Evolutionary conservation across 2,113 vertebrate species (phyloP).

Genomic region (Pterocles burchelli): DNA sequence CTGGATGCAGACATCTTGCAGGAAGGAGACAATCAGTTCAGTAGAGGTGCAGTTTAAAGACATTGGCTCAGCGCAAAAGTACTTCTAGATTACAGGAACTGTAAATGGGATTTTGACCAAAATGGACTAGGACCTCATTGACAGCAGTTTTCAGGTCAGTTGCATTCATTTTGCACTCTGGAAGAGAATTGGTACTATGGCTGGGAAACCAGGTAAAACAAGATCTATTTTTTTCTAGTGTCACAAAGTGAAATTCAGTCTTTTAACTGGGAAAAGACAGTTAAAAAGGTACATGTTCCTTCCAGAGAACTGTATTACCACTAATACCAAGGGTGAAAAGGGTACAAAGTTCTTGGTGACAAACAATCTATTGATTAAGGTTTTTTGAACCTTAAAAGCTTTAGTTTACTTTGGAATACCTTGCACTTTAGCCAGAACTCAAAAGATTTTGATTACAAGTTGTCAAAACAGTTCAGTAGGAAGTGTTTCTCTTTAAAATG

Average conservation of each 20-base stretch:
- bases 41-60: not conserved
- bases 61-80: not conserved
- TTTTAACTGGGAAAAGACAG: conserved; percentile 20
- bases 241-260: conserved; percentile 39
- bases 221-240: conserved; percentile 13
- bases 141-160: not conserved
- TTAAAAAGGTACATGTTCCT: conserved; percentile 27
- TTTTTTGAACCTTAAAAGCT: not conserved
- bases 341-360: not conserved
- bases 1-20: not conserved
- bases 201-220: conserved; percentile 20
- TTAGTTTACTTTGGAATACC: conserved; percentile 5
- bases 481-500: not conserved
- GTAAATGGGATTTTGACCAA: conserved; percentile 6
- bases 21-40: not conserved
- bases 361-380: conserved; percentile 9
- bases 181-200: not conserved
- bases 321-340: conserved; percentile 10
- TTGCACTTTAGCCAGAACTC: not conserved
- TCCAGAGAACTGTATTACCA: not conserved
- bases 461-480: not conserved
- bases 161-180: conserved; percentile 32
- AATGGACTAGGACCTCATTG: conserved; percentile 9
- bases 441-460: not conserved
- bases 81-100: not conserved